Conservation (phyloP, 2,113 vertebrate species). For the Plecotus auritus region DNA sequence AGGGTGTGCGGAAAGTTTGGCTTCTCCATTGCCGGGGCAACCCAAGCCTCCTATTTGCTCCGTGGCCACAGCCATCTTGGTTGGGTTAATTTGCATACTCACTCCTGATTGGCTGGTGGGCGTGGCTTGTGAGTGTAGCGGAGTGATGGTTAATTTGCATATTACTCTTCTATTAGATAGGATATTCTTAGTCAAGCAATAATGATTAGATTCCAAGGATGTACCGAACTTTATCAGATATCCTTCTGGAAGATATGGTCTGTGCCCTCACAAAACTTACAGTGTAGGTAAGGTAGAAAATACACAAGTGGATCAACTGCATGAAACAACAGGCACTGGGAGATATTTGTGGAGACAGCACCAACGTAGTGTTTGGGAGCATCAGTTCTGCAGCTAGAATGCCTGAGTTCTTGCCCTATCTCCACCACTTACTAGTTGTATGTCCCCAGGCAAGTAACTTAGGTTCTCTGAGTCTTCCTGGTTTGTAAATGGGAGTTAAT, state of each 20-base stretch:
- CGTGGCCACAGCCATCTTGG: no score
- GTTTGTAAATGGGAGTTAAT: background rate
- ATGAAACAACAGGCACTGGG: rapidly evolving
- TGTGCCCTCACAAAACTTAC: background rate
- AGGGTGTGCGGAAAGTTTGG: no score
- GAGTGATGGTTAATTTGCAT: no score
- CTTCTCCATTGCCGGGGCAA: no score
- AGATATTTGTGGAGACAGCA: background rate
- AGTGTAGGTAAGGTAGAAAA: background rate
- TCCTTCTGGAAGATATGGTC: background rate
- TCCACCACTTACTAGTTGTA: background rate
- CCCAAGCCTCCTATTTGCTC: no score
- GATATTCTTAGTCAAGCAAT: slow-evolving; percentile 9
- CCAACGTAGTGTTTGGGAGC: rapidly evolving
- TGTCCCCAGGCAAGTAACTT: background rate
- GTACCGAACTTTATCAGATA: background rate
- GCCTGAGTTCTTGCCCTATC: background rate
- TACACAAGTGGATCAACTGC: background rate
- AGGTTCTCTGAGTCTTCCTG: background rate
- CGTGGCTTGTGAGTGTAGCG: no score
- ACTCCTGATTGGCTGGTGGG: no score
- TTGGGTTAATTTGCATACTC: no score
- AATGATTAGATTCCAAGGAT: background rate
- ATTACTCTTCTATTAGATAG: no score
- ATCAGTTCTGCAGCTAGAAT: background rate